Evolutionary conservation across 2,888 invertebrate species (phyloP).

Genomic region (Agrotis ipsilon): DNA sequence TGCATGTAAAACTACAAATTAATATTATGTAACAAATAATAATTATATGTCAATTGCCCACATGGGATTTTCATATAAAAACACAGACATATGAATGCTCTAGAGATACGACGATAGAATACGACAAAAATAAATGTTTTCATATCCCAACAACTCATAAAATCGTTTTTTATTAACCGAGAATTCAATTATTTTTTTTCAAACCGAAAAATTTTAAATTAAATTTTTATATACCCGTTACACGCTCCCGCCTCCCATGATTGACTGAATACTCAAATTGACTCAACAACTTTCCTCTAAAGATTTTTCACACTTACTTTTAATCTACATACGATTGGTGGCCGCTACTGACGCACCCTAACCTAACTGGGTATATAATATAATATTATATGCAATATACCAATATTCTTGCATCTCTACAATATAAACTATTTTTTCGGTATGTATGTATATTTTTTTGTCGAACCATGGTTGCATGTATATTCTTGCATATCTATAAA

Average conservation of each 20-base stretch:
- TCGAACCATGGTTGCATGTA: neutral
- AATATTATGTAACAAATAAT: no score
- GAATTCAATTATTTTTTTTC: no score
- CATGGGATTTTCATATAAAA: no score
- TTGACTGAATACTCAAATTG: slow-evolving; percentile 88
- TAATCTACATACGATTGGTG: slow-evolving; percentile 19
- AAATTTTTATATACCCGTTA: slow-evolving; percentile 59
- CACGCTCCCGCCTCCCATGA: slow-evolving; percentile 64
- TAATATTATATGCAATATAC: slow-evolving; percentile 36
- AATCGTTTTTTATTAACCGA: no score
- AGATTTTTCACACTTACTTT: slow-evolving; percentile 68
- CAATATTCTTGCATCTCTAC: slow-evolving; percentile 37
- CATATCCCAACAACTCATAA: neutral
- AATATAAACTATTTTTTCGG: slow-evolving; percentile 20
- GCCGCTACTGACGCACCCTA: slow-evolving; percentile 15
- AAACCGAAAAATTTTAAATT: no score
- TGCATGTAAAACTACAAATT: no score
- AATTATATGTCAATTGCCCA: no score
- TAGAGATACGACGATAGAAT: no score
- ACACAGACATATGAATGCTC: no score
- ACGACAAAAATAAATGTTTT: no score
- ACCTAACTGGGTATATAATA: slow-evolving; percentile 45
- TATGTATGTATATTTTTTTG: neutral
- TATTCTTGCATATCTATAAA: neutral
- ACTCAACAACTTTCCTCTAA: slow-evolving; percentile 77